These are phyloP conservation scores for Napeogenes inachia DNA, from an alignment of 2,888 invertebrate species.

Conservation along the genomic window DNA sequence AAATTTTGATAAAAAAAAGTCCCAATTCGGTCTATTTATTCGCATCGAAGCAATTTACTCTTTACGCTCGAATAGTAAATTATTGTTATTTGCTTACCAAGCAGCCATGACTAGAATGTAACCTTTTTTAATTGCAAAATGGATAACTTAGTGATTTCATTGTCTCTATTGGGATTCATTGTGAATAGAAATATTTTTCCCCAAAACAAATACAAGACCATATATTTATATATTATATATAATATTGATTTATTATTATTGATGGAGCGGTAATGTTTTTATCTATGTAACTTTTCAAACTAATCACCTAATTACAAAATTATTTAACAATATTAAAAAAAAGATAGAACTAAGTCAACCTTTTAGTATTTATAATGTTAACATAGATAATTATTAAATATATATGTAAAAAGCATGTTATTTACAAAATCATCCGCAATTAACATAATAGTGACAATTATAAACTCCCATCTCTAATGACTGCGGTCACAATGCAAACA, in stretches of 20 bases:
- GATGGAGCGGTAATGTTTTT: too few relatives aligned
- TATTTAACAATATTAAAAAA: too few relatives aligned
- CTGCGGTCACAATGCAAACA: slow-evolving; percentile 18
- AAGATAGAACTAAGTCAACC: too few relatives aligned
- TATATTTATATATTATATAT: too few relatives aligned
- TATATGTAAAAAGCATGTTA: neutral
- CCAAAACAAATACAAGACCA: slow-evolving; percentile 6
- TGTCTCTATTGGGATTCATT: neutral
- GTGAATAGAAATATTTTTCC: neutral
- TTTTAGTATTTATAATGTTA: too few relatives aligned
- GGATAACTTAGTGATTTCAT: slow-evolving; percentile 14
- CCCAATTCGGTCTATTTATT: neutral
- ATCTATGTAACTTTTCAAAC: too few relatives aligned
- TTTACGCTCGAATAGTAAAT: slow-evolving; percentile 29
- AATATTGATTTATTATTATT: too few relatives aligned
- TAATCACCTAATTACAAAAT: too few relatives aligned
- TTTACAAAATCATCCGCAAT: neutral
- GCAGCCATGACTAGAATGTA: slow-evolving; percentile 30
- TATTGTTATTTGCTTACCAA: slow-evolving; percentile 32
- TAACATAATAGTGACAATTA: slow-evolving; percentile 3
- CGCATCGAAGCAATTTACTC: slow-evolving; percentile 21
- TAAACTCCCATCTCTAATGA: slow-evolving; percentile 11
- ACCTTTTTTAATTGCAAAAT: slow-evolving; percentile 21
- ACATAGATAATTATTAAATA: neutral
- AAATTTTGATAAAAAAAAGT: slow-evolving; percentile 1